Evolutionary conservation across 2,113 vertebrate genomes (phyloP), one percentile per base, ranked within the genome.

Genomic region (Callipepla squamata): DNA sequence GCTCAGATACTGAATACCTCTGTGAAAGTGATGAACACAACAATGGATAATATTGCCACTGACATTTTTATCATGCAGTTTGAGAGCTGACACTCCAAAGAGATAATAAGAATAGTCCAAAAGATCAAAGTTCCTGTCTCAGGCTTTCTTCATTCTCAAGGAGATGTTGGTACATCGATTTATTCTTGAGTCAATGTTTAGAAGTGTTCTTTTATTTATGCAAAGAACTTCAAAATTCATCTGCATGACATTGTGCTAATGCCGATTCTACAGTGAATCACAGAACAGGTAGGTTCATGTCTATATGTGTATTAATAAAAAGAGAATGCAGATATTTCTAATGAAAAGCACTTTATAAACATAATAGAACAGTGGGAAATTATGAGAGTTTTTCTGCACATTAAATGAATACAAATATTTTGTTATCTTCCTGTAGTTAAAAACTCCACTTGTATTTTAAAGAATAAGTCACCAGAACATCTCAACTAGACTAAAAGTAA

Each of bases 21-120:
- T 65, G n/a, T 87, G 74, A 48, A 94, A 90, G 32, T 74, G 69
- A 92, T 93, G 89, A 94, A 66, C 80, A 76, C 44, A 72, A 80
- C 95, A 95, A 93, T 47, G 74, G 82, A 16, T 87, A 91, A 89
- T 65, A 73, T 77, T 87, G 75, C 57, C 45, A 80, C 62, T 94
- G 87, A 87, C 66, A 73, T 92, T 95, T 95, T 81, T 76, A 90
- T 75, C 77, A 91, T 59, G 73, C 65, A 70, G 79, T 81, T 90
- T 90, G 94, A 91, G 28, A 57, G 77, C 63, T 93, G 76, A 84
- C 77, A 87, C 51, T 80, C 78, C 84, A 92, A 69, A 92, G 69
- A 81, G 47, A 80, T 86, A 83, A 83, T 51, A 90, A 92, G 72
- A 87, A 85, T 32, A 23, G 48, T 72, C 85, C 74, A 61, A 69